Evolutionary conservation across 2,113 vertebrate species (phyloP).

Genomic region (Vulpes ferrilata): DNA sequence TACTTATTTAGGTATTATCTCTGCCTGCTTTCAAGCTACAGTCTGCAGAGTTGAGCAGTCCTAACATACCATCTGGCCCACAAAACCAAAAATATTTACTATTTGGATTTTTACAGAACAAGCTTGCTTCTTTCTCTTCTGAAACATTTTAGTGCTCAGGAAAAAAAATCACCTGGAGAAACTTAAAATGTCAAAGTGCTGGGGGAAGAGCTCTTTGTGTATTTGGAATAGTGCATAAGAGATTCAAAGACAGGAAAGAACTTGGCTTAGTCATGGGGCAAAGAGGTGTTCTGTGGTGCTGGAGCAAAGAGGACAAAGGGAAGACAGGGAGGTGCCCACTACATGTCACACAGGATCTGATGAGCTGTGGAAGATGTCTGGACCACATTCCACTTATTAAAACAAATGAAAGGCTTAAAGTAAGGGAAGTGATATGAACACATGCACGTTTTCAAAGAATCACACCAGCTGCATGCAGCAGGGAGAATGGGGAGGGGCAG

Average conservation of each 20-base stretch:
- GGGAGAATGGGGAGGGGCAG: background rate
- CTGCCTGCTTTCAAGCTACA: background rate
- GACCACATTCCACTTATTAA: background rate
- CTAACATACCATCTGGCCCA: conserved; percentile 37
- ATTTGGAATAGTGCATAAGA: background rate
- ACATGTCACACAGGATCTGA: background rate
- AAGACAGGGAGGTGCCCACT: background rate
- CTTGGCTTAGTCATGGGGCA: background rate
- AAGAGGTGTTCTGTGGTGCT: background rate
- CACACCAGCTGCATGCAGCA: fast-evolving
- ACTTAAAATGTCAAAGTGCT: background rate
- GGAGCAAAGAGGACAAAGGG: background rate
- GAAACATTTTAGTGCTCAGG: background rate
- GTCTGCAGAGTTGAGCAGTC: background rate
- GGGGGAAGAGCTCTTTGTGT: background rate
- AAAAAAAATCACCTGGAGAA: conserved; percentile 15
- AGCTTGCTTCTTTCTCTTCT: background rate
- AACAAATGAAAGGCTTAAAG: background rate
- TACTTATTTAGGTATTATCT: conserved; percentile 37
- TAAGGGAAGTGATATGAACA: background rate
- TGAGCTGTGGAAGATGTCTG: background rate
- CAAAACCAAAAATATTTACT: conserved; percentile 60
- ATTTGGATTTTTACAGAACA: background rate
- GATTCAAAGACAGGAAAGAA: background rate
- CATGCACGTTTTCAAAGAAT: background rate